A percentile compares a stretch with the other conserved stretches of the same genome.
These are phyloP conservation scores for Myrmecophaga tridactyla DNA, from an alignment of 2,113 vertebrate genomes.

Conservation along the genomic window DNA sequence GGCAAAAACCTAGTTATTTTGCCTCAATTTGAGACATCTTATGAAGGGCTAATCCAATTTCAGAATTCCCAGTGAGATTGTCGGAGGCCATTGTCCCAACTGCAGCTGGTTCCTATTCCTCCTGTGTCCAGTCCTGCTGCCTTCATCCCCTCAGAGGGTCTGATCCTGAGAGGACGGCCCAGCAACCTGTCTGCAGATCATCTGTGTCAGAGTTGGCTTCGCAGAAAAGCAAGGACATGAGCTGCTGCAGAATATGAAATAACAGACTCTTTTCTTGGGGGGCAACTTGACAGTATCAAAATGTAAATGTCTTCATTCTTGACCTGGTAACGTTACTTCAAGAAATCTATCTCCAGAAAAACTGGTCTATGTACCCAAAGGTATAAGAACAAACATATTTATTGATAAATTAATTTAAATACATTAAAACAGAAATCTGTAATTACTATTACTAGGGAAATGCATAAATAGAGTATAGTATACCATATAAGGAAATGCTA, in stretches of 20 bases:
- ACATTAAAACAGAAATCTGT: constrained; percentile 33
- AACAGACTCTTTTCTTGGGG: not conserved
- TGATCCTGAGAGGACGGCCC: not conserved
- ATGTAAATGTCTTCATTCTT: not conserved
- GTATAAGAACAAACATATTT: not conserved
- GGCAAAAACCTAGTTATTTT: not conserved
- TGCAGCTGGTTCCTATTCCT: not conserved
- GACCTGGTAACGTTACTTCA: not conserved
- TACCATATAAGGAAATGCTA: not conserved
- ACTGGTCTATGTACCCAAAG: not conserved
- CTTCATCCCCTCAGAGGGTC: not conserved
- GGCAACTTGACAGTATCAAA: not conserved
- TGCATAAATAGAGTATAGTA: not conserved
- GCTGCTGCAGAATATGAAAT: not conserved
- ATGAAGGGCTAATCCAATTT: not conserved
- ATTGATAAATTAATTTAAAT: not conserved
- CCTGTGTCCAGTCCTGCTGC: not conserved
- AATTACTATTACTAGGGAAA: not conserved
- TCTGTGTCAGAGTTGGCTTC: not conserved
- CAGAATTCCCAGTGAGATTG: not conserved
- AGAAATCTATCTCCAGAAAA: not conserved
- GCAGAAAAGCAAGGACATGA: not conserved
- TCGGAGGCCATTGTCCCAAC: not conserved
- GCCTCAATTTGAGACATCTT: not conserved
- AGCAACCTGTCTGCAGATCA: not conserved